Base-by-base conservation (phyloP, 1,140 invertebrate species). In the Charaxes varanes region DNA sequence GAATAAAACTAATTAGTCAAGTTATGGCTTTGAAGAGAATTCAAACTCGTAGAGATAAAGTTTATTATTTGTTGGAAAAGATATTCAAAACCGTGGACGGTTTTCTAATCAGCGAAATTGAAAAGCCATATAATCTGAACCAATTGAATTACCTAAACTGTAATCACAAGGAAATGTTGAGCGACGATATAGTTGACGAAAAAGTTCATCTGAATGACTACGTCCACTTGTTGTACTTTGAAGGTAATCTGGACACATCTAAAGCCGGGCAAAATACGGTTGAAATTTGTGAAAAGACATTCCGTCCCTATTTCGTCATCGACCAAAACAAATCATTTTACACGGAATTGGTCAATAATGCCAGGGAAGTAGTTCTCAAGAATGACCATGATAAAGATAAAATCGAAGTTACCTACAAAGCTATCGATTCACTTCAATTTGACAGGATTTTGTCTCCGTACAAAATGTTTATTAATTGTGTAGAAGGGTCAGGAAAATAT, bases 21-120 rank as follows among this genome's bases (percentile, higher is more conserved):
- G 48, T 62, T 1, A 52, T 36, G 27, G 52, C 42, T 36, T 50
- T 62, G n/a, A 59, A 58, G 7, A 55, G 34, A 34, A 61, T 50
- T 34, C 28, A 24, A 31, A 40, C 27, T 8, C 8, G 15, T 12
- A 30, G 7, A 26, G 53, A 56, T 3, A 53, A 51, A 45, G 16
- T 53, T 32, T 51, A 53, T 18, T 57, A 48, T 40, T 42, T 57
- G 7, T 22, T 53, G 13, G 33, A 50, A 21, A 57, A 21, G 24
- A 57, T 57, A 21, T 62, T 62, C 23, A 58, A 57, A 43, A 47
- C 26, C 7, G 26, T 23, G 2, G 34, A 62, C 14, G 58, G 54
- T 5, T 62, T 58, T 24, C 23, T 61, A 1, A 28, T 53, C 0
- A 27, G 34, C 26, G 49, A 62, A 51, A 53, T 59, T 26, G 30